Conservation (phyloP, 2,888 invertebrate genomes). For the Euplagia quadripunctaria region DNA sequence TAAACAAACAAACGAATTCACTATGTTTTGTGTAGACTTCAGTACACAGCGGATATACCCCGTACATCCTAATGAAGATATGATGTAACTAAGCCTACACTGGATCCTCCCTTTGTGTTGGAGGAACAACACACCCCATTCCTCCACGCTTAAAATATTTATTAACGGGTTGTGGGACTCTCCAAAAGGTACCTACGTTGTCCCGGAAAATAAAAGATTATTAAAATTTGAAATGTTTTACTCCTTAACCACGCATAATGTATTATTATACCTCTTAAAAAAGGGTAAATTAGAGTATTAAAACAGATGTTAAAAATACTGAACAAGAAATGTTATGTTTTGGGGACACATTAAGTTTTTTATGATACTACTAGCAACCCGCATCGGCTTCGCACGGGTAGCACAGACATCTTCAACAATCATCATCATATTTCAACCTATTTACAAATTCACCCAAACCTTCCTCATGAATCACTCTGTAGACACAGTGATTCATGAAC, state of each 20-base stretch:
- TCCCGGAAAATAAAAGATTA: too few relatives aligned
- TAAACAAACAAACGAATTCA: not conserved
- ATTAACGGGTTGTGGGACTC: not conserved
- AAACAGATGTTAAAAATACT: not conserved
- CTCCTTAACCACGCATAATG: too few relatives aligned
- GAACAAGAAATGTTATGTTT: not conserved
- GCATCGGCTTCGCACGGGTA: too few relatives aligned
- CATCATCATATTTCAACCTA: too few relatives aligned
- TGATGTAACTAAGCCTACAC: not conserved
- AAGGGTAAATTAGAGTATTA: slow-evolving; percentile 5
- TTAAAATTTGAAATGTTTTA: not conserved
- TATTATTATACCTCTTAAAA: too few relatives aligned
- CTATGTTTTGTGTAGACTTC: too few relatives aligned
- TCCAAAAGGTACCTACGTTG: not conserved
- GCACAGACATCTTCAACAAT: too few relatives aligned
- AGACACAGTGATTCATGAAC: too few relatives aligned
- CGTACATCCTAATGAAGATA: not conserved
- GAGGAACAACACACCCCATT: not conserved
- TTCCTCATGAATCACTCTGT: too few relatives aligned
- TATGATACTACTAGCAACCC: too few relatives aligned
- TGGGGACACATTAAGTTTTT: not conserved
- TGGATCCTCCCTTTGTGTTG: not conserved
- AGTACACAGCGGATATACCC: not conserved
- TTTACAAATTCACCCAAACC: too few relatives aligned
- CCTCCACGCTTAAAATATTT: not conserved